Conservation (phyloP, 2,888 invertebrate species). For the Laothoe populi region DNA sequence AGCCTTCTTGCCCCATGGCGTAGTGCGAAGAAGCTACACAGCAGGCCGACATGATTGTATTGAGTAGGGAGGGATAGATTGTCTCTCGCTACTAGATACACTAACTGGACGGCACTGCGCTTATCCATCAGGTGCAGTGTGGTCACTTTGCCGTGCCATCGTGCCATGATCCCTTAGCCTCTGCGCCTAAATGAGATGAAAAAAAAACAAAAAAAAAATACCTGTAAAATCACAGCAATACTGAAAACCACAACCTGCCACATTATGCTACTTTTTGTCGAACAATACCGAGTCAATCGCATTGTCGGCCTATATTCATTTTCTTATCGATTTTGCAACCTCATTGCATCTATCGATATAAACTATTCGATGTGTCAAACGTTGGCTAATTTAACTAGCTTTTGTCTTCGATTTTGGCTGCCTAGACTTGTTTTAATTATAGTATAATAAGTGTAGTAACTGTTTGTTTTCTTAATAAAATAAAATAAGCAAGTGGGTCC, state of each 20-base stretch:
- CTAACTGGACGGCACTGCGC: too few species aligned
- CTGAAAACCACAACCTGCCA: neutral
- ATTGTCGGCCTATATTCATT: slow-evolving; percentile 38
- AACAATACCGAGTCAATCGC: neutral
- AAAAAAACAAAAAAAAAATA: neutral
- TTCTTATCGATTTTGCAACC: slow-evolving; percentile 37
- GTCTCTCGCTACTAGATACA: too few species aligned
- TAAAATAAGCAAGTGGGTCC: too few species aligned
- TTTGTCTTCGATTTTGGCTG: neutral
- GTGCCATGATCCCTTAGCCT: too few species aligned
- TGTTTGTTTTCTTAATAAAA: too few species aligned
- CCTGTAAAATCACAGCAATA: slow-evolving; percentile 8
- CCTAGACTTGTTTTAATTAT: neutral
- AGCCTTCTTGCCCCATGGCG: too few species aligned
- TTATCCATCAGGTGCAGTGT: too few species aligned
- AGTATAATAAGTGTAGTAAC: neutral
- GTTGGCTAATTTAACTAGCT: neutral
- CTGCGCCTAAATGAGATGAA: too few species aligned
- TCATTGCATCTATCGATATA: slow-evolving; percentile 11
- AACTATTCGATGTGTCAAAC: neutral
- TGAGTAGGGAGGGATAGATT: too few species aligned
- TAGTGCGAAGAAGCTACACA: too few species aligned
- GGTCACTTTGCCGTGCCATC: too few species aligned
- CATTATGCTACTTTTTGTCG: neutral
- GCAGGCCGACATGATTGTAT: too few species aligned